These are phyloP conservation scores for Pediacus dermestoides DNA, from an alignment of 2,888 invertebrate genomes.

Conservation along the genomic window DNA sequence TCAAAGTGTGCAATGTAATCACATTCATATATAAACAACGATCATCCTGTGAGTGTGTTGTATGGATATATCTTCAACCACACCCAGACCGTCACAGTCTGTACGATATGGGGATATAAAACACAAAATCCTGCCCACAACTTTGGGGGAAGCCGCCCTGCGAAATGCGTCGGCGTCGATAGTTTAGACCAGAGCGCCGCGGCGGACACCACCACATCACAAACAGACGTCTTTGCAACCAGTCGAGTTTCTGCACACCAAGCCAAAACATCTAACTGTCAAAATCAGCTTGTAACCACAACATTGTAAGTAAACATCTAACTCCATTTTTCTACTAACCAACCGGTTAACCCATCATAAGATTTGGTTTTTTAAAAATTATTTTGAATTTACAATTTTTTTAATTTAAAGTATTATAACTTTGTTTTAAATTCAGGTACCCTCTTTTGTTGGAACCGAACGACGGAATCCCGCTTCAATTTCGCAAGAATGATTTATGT, in stretches of 20 bases:
- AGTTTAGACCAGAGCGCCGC: constrained; percentile 40
- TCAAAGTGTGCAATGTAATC: constrained; percentile 36
- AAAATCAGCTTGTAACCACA: constrained; percentile 8
- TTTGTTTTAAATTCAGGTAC: too few relatives aligned
- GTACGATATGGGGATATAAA: constrained; percentile 57
- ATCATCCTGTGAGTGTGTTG: constrained; percentile 34
- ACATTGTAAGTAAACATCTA: constrained; percentile 21
- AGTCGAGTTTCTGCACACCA: constrained; percentile 30
- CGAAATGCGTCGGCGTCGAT: constrained; percentile 50
- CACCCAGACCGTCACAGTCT: constrained; percentile 53
- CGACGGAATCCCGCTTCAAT: too few relatives aligned
- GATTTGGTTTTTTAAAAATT: too few relatives aligned
- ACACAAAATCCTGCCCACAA: constrained; percentile 50
- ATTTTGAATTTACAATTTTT: too few relatives aligned
- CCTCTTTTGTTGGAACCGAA: too few relatives aligned
- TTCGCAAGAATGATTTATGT: constrained; percentile 16
- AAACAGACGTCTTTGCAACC: constrained; percentile 38
- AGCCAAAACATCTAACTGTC: constrained; percentile 23
- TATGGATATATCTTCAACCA: constrained; percentile 55
- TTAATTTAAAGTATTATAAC: too few relatives aligned
- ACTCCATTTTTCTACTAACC: too few relatives aligned
- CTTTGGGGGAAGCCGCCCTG: constrained; percentile 47
- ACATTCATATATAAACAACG: constrained; percentile 29
- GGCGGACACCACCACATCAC: constrained; percentile 42
- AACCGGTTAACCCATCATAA: neutral